Percentiles rank a stretch among this genome's conserved stretches.
Evolutionary conservation across 2,797 vertebrate genomes (phyloP).

Genomic region (Botia kubotai): DNA sequence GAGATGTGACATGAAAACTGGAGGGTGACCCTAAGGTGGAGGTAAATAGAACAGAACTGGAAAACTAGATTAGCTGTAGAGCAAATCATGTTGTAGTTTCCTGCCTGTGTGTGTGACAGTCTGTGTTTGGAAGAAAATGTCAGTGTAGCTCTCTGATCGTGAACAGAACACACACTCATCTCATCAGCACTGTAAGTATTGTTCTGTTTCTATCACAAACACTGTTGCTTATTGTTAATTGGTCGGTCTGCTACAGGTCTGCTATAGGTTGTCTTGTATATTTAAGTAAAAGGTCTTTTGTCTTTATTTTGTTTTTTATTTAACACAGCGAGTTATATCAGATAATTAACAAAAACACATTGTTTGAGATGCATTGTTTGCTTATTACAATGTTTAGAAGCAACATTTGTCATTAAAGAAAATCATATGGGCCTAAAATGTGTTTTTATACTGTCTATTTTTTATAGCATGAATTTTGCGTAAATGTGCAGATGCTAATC

Average conservation of each 20-base stretch:
- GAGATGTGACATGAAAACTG: not conserved
- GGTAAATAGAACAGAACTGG: not conserved
- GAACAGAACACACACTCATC: conserved; percentile 21
- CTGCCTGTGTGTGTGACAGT: conserved; percentile 38
- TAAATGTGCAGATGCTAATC: not conserved
- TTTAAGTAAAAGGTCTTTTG: not conserved
- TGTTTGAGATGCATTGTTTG: not conserved
- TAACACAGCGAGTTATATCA: not conserved
- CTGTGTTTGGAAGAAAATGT: conserved; percentile 39
- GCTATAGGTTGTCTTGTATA: not conserved
- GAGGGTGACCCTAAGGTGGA: not conserved
- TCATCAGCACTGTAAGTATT: conserved; percentile 49
- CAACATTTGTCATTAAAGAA: not conserved
- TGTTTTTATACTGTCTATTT: not conserved
- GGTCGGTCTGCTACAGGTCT: not conserved
- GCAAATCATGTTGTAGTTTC: conserved; percentile 28
- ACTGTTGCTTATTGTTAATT: not conserved
- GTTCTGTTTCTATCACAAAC: not conserved
- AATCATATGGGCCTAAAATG: not conserved
- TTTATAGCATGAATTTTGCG: not conserved
- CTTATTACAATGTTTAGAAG: not conserved
- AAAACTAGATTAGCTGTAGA: conserved; percentile 3
- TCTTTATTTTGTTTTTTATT: not conserved
- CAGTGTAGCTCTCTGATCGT: conserved; percentile 32
- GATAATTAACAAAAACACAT: not conserved